Percentiles rank a stretch among this genome's conserved stretches.
Evolutionary conservation across 2,113 vertebrate genomes (phyloP).

Genomic region (Ploceus nigricollis): DNA sequence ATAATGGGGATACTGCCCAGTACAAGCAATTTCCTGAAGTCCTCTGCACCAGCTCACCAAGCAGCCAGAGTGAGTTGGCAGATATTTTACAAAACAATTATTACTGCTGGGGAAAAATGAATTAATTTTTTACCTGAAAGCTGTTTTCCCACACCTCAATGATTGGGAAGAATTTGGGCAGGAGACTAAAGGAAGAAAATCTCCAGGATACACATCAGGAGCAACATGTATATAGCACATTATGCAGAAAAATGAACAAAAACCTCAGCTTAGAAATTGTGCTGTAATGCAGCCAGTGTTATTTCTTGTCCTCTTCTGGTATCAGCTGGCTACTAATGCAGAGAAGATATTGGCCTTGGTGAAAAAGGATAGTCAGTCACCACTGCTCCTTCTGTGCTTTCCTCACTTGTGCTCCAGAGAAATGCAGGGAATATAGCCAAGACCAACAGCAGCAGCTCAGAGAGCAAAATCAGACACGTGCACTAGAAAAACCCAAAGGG

Average conservation of each 20-base stretch:
- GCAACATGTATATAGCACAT: fast-evolving
- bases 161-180: neutral
- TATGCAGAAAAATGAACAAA: neutral
- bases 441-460: neutral
- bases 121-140: neutral
- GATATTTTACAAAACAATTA: neutral
- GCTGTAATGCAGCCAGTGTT: fast-evolving
- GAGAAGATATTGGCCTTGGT: neutral
- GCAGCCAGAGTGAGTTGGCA: neutral
- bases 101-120: neutral
- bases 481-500: neutral
- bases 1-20: neutral
- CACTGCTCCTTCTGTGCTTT: neutral
- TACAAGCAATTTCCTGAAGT: neutral
- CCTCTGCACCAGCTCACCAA: neutral
- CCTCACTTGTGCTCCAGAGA: neutral
- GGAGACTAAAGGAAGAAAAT: neutral
- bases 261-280: fast-evolving
- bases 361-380: neutral
- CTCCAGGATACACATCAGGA: neutral
- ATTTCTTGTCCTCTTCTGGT: neutral
- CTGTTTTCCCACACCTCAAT: fast-evolving
- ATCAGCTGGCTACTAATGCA: neutral
- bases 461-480: neutral
- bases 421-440: neutral